Evolutionary conservation across 2,113 vertebrate genomes (phyloP).

Genomic region (Psilopogon haemacephalus): DNA sequence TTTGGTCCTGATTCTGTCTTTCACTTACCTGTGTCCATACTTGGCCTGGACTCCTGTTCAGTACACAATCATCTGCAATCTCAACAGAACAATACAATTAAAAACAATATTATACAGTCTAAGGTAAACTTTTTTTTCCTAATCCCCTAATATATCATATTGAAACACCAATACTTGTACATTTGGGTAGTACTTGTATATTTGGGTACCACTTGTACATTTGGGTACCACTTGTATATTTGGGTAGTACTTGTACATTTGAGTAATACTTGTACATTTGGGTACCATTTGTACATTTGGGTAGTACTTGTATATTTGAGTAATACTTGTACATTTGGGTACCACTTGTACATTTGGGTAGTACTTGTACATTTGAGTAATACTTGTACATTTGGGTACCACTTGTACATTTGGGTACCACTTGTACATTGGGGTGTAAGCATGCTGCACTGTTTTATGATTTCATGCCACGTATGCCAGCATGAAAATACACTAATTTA

Average conservation of each 20-base stretch:
- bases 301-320: background rate
- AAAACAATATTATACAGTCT: background rate
- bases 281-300: too few relatives aligned
- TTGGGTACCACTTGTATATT: too few relatives aligned
- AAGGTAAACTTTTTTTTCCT: background rate
- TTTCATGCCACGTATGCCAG: background rate
- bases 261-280: background rate
- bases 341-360: too few relatives aligned
- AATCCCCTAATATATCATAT: background rate
- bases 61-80: background rate
- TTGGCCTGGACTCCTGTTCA: background rate
- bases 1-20: background rate
- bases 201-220: background rate
- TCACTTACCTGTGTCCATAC: background rate
- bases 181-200: background rate
- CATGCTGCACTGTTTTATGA: background rate
- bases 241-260: background rate
- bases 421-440: background rate
- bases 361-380: background rate
- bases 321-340: background rate
- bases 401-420: too few relatives aligned
- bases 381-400: background rate
- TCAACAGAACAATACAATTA: background rate
- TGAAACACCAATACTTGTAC: background rate
- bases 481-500: conserved; percentile 41